These are phyloP conservation scores for Sinohyriopsis cumingii DNA, from an alignment of 2,888 invertebrate species.

Conservation along the genomic window DNA sequence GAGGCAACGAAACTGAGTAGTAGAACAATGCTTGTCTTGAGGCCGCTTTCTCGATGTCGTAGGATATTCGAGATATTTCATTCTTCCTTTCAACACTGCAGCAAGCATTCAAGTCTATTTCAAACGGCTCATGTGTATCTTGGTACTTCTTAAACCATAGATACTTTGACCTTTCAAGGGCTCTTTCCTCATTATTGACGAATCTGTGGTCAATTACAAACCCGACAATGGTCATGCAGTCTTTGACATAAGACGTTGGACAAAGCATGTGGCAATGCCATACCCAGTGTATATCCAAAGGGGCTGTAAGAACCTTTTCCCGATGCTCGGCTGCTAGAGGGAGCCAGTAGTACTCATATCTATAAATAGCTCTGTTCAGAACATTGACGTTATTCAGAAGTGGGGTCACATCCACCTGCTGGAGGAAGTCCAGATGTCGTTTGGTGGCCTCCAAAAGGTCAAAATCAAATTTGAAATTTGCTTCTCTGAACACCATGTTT, in stretches of 20 bases:
- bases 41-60: conserved; percentile 71
- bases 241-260: conserved; percentile 59
- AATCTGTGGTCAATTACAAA: conserved; percentile 69
- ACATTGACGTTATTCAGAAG: conserved; percentile 58
- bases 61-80: conserved; percentile 46
- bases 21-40: conserved; percentile 71
- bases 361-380: conserved; percentile 69
- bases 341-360: conserved; percentile 73
- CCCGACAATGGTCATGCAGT: conserved; percentile 51
- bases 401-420: conserved; percentile 44
- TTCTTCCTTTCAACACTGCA: neutral
- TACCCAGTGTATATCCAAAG: conserved; percentile 74
- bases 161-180: conserved; percentile 17
- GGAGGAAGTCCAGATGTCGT: conserved; percentile 51
- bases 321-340: conserved; percentile 68
- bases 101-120: conserved; percentile 17
- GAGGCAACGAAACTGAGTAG: conserved; percentile 73
- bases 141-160: conserved; percentile 51
- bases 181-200: conserved; percentile 40
- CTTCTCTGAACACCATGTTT: neutral
- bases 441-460: conserved; percentile 20
- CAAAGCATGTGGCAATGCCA: conserved; percentile 73
- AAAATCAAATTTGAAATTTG: conserved; percentile 8
- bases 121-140: conserved; percentile 40
- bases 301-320: conserved; percentile 67